Conservation (phyloP, 1,140 invertebrate species). For the Nasonia giraulti region DNA sequence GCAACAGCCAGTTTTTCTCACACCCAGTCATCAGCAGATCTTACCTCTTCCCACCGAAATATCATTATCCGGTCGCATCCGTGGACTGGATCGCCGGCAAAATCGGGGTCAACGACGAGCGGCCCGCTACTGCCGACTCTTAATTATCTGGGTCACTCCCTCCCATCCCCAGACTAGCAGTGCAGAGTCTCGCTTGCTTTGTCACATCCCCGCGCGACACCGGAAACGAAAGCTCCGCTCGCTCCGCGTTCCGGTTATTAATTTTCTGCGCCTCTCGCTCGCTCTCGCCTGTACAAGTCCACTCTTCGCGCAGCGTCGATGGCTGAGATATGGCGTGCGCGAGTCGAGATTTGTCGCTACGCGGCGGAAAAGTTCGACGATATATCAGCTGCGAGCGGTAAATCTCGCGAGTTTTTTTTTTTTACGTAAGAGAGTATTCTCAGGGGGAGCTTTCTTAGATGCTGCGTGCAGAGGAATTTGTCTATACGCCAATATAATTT, state of each 20-base stretch:
- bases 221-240: not conserved
- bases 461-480: too few relatives aligned
- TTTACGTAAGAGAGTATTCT: too few relatives aligned
- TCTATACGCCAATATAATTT: too few relatives aligned
- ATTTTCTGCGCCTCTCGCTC: not conserved
- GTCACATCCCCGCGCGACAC: not conserved
- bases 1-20: not conserved
- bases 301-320: too few relatives aligned
- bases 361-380: too few relatives aligned
- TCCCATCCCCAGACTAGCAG: not conserved
- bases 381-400: too few relatives aligned
- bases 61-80: slow-evolving; percentile 1
- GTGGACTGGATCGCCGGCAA: not conserved
- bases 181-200: not conserved
- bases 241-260: not conserved
- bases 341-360: not conserved
- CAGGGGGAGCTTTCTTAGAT: too few relatives aligned
- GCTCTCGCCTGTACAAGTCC: not conserved
- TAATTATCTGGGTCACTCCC: slow-evolving; percentile 37
- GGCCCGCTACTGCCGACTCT: not conserved
- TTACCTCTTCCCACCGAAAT: slow-evolving; percentile 2
- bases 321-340: not conserved
- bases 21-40: not conserved
- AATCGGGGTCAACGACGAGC: slow-evolving; percentile 27
- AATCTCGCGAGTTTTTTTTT: too few relatives aligned